These are phyloP conservation scores for Cryptosula pallasiana DNA, from an alignment of 2,888 invertebrate genomes.

Conservation along the genomic window DNA sequence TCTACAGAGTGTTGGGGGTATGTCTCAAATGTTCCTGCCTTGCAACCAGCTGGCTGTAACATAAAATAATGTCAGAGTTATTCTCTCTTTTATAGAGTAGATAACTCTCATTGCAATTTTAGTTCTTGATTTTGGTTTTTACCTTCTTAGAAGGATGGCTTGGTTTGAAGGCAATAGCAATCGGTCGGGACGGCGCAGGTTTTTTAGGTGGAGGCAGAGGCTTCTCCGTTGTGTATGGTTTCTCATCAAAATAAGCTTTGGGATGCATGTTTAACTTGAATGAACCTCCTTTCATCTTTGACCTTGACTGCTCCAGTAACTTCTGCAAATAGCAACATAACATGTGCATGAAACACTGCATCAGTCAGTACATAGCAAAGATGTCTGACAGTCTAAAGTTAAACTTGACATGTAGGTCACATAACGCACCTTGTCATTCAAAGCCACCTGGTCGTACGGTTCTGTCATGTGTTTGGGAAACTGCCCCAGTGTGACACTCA, in stretches of 20 bases:
- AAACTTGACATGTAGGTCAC: no score
- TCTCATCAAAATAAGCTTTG: slow-evolving; percentile 45
- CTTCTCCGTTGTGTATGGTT: slow-evolving; percentile 46
- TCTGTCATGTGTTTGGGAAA: slow-evolving; percentile 47
- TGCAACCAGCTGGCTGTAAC: slow-evolving; percentile 47
- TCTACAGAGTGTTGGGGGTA: slow-evolving; percentile 51
- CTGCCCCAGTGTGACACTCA: slow-evolving; percentile 43
- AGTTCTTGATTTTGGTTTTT: no score
- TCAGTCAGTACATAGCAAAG: no score
- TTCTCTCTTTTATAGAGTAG: no score
- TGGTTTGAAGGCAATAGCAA: slow-evolving; percentile 45
- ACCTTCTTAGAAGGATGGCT: slow-evolving; percentile 50
- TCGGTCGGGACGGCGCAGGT: slow-evolving; percentile 28
- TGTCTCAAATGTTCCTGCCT: slow-evolving; percentile 51
- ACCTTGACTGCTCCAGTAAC: slow-evolving; percentile 37
- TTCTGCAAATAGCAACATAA: slow-evolving; percentile 24
- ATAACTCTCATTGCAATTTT: no score
- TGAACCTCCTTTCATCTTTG: slow-evolving; percentile 45
- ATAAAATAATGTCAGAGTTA: no score
- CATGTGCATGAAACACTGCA: not conserved
- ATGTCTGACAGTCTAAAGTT: no score
- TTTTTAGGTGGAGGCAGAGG: slow-evolving; percentile 32
- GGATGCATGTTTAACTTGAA: slow-evolving; percentile 51
- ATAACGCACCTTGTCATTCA: slow-evolving; percentile 39
- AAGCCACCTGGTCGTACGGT: slow-evolving; percentile 40